Evolutionary conservation across 2,113 vertebrate genomes (phyloP).

Genomic region (Myiozetetes cayanensis): DNA sequence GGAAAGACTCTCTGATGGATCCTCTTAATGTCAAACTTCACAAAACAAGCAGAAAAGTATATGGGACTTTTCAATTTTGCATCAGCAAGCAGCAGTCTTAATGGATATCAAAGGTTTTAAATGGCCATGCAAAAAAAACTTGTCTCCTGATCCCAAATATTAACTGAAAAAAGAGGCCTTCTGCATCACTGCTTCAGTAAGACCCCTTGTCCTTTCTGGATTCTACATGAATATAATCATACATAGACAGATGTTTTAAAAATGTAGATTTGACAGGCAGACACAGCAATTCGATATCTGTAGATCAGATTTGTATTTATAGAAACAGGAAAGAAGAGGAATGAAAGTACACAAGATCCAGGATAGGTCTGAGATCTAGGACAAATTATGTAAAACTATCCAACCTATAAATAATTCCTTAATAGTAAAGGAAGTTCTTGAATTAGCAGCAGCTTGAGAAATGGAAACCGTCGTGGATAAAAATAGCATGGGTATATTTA

Average conservation of each 20-base stretch:
- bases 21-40: neutral
- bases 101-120: neutral
- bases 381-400: neutral
- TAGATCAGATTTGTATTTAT: neutral
- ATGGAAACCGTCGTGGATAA: neutral
- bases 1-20: neutral
- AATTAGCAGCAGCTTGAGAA: slow-evolving; percentile 14
- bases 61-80: neutral
- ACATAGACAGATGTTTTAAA: neutral
- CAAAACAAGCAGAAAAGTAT: neutral
- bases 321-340: neutral
- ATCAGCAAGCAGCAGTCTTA: neutral
- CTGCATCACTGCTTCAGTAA: neutral
- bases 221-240: neutral
- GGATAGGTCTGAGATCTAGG: neutral
- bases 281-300: neutral
- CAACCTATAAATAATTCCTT: slow-evolving; percentile 17
- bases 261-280: neutral
- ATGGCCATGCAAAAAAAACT: neutral
- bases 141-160: neutral
- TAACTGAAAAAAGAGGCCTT: neutral
- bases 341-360: neutral
- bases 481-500: neutral
- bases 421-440: slow-evolving; percentile 15
- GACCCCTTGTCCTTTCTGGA: neutral